Base-by-base conservation (phyloP, 2,888 invertebrate species). In the Eristalis intricaria region DNA sequence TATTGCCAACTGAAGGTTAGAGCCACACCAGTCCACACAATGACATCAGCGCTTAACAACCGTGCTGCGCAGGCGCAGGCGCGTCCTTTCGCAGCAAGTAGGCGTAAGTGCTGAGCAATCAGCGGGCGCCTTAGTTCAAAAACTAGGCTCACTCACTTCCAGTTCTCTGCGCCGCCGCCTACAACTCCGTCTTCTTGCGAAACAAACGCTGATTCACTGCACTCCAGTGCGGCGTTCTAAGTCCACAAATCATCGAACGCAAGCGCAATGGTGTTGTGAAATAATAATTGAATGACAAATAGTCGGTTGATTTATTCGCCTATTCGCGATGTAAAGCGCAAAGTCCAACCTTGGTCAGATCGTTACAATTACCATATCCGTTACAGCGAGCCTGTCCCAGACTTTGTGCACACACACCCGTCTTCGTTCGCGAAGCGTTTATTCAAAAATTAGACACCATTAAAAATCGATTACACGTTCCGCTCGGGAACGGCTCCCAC, bases 381-480 rank as follows among this genome's bases (percentile, higher is more conserved):
- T 66, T 73, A 50, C 50, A 50, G 43, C 38, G 15, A 61, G 40
- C 38, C 22, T 23, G 4, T 5, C 66, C 29, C 7, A 56, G 22
- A 13, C 11, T 38, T 10, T 43, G 15, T 58, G 15, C 5, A n/a
- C 73, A 40, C 69, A 76, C 80, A 73, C 77, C 32, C 32, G 32
- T 22, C 60, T 50, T 56, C 60, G 65, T 70, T 11, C 23, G 29
- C 26, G 63, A 22, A 65, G 11, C 75, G 29, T 38, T 75, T 77
- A 79, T 10, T 64, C 60, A 10, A 32, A 70, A 84, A 76, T 80
- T 75, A 84, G 66, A 70, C 66, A 70, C 80, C 80, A 84, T 80
- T 76, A 66, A 80, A 23, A 75, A 71, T 84, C 80, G 84, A 84
- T 84, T 84, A 80, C 75, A 80, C 65, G 66, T 70, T 71, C 32